phyloP scores from a whole-genome alignment of 2,888 invertebrate genomes.

The Incurvaria masculella region DNA sequence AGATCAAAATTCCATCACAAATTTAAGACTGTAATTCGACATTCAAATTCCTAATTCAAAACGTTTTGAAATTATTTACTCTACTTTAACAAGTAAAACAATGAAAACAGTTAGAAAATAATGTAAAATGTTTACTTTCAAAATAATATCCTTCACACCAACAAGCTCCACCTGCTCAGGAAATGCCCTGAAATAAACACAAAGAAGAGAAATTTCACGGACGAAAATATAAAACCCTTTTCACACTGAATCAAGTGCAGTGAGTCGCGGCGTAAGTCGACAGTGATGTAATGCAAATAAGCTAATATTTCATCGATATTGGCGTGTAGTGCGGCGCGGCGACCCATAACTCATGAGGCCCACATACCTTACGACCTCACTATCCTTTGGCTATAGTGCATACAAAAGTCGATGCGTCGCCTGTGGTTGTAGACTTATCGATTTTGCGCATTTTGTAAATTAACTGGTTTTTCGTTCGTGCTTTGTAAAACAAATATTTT shows the following conservation, averaged over 20 bases:
- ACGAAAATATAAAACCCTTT: background rate
- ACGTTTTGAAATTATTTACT: too few relatives aligned
- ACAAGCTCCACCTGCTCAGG: background rate
- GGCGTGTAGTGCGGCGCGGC: slow-evolving; percentile 12
- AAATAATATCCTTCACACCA: too few relatives aligned
- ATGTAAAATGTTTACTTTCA: too few relatives aligned
- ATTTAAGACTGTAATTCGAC: too few relatives aligned
- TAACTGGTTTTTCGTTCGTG: too few relatives aligned
- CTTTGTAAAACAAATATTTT: too few relatives aligned
- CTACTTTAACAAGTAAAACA: background rate
- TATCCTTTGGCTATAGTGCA: background rate
- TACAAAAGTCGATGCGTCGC: background rate
- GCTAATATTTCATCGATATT: slow-evolving; percentile 45
- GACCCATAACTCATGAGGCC: background rate
- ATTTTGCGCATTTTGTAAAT: background rate
- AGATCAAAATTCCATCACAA: too few relatives aligned
- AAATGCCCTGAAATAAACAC: background rate
- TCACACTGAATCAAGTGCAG: background rate
- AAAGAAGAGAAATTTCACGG: too few relatives aligned
- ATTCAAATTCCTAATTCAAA: too few relatives aligned
- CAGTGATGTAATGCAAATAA: slow-evolving; percentile 45
- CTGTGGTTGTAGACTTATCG: background rate
- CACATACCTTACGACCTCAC: background rate
- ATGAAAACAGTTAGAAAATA: background rate
- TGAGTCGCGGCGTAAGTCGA: background rate